phyloP scores from a whole-genome alignment of 2,797 vertebrate genomes.

The Thunnus albacares region DNA sequence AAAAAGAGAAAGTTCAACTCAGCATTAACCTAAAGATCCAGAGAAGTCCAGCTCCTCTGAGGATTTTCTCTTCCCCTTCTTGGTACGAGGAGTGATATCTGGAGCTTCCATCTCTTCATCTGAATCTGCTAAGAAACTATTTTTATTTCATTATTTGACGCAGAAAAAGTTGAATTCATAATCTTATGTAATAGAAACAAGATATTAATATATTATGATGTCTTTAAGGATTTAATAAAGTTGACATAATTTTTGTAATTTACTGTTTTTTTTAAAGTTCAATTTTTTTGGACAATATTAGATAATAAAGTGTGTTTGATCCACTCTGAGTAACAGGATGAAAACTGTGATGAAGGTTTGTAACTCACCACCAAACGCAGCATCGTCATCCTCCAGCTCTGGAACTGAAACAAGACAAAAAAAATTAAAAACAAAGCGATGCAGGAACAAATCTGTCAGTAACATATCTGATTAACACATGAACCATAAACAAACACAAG shows the following conservation, averaged over 20 bases:
- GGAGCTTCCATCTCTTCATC: slow-evolving; percentile 59
- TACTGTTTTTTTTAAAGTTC: too few species aligned
- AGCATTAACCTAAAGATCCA: slow-evolving; percentile 75
- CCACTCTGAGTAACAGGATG: background rate
- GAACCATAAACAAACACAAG: background rate
- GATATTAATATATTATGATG: too few species aligned
- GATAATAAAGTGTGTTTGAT: background rate
- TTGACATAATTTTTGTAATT: too few species aligned
- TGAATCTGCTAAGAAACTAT: slow-evolving; percentile 37
- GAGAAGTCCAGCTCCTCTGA: slow-evolving; percentile 76
- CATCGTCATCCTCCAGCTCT: slow-evolving; percentile 74
- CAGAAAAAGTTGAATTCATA: too few species aligned
- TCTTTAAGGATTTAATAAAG: too few species aligned
- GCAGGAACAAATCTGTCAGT: too few species aligned
- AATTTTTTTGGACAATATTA: background rate
- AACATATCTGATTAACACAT: too few species aligned
- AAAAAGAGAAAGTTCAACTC: background rate
- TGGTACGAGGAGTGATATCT: slow-evolving; percentile 47
- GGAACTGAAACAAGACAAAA: slow-evolving; percentile 55
- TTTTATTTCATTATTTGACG: background rate
- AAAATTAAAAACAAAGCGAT: too few species aligned
- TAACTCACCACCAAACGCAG: slow-evolving; percentile 51
- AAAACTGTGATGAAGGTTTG: background rate
- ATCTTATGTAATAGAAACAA: too few species aligned
- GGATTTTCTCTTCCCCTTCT: slow-evolving; percentile 86